These are phyloP conservation scores for Chrosomus eos DNA, from an alignment of 2,797 vertebrate species.

Conservation along the genomic window DNA sequence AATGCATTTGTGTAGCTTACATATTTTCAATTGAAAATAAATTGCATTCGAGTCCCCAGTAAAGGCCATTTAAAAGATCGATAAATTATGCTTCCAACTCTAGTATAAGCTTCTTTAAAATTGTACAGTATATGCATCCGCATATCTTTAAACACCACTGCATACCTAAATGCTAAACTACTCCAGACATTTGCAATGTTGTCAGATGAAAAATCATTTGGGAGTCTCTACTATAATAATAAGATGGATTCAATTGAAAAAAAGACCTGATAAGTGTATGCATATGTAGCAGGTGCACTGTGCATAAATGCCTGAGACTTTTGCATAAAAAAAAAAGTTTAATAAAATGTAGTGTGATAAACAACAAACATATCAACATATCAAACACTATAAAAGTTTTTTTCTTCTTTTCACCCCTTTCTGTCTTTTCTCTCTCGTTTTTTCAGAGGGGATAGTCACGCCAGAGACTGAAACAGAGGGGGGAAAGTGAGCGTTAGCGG, in stretches of 20 bases:
- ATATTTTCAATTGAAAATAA: background rate
- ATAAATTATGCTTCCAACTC: background rate
- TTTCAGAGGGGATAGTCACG: slow-evolving; percentile 74
- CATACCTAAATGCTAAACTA: background rate
- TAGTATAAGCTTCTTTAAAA: background rate
- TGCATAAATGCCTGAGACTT: background rate
- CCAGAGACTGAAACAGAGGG: slow-evolving; percentile 78
- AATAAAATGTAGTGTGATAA: slow-evolving; percentile 57
- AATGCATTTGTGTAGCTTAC: background rate
- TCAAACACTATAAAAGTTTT: slow-evolving; percentile 24
- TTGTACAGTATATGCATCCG: background rate
- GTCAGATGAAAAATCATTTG: background rate
- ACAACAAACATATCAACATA: slow-evolving; percentile 27
- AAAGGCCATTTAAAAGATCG: background rate
- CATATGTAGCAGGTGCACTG: background rate
- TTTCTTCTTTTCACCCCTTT: slow-evolving; percentile 2
- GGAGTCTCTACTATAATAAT: background rate
- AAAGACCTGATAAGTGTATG: background rate
- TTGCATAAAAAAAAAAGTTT: slow-evolving; percentile 35
- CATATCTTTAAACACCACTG: background rate
- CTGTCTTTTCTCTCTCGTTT: slow-evolving; percentile 28
- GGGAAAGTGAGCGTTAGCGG: background rate
- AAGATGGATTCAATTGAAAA: background rate
- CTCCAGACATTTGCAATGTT: background rate
- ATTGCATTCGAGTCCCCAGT: background rate